Evolutionary conservation across 2,888 invertebrate species (phyloP).

Genomic region (Perdita meconis): DNA sequence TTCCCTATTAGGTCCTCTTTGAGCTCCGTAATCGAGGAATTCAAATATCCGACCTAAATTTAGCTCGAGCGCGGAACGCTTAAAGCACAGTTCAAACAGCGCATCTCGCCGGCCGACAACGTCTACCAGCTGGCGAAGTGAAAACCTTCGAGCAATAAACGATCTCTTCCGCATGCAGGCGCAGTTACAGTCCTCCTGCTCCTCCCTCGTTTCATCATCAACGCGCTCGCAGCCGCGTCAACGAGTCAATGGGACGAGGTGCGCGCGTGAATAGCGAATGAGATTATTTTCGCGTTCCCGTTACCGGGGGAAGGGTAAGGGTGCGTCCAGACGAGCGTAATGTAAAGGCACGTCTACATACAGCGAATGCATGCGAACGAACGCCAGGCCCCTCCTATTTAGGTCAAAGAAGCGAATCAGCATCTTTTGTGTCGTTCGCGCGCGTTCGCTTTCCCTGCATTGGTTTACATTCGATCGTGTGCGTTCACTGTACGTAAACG

Average conservation of each 20-base stretch:
- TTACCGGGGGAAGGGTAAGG: conserved; percentile 58
- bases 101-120: not conserved
- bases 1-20: not conserved
- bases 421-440: too few species aligned
- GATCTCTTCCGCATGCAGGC: conserved; percentile 47
- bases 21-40: not conserved
- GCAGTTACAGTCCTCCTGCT: conserved; percentile 19
- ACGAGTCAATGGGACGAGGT: conserved; percentile 70
- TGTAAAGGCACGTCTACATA: too few species aligned
- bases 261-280: conserved; percentile 71
- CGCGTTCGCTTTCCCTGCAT: too few species aligned
- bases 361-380: too few species aligned
- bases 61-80: not conserved
- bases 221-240: conserved; percentile 51
- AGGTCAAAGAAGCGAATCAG: too few species aligned
- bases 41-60: conserved; percentile 4
- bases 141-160: conserved; percentile 51
- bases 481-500: too few species aligned
- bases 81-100: not conserved
- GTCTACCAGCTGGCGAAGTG: conserved; percentile 14
- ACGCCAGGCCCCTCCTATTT: too few species aligned
- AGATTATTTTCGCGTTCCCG: conserved; percentile 73
- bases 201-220: conserved; percentile 40
- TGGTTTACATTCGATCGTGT: too few species aligned
- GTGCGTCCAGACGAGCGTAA: too few species aligned